A percentile compares a stretch with the other conserved stretches of the same genome.
Evolutionary conservation across 1,140 invertebrate species (phyloP).

Genomic region (Rhyzopertha dominica): DNA sequence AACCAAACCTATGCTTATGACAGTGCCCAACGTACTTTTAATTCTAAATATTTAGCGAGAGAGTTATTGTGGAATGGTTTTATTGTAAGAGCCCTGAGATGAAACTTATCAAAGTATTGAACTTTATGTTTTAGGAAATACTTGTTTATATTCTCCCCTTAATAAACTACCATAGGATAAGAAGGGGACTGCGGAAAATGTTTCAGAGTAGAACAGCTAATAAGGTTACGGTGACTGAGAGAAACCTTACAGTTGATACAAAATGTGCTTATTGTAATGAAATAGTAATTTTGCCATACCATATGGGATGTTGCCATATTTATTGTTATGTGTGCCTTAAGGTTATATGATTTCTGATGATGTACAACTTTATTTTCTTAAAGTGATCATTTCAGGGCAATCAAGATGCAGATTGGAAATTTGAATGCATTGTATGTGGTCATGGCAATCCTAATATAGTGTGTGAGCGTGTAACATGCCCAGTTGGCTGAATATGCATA

Average conservation of each 20-base stretch:
- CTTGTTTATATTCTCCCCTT: constrained; percentile 39
- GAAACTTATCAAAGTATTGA: constrained; percentile 2
- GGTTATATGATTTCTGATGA: constrained; percentile 38
- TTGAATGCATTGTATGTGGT: constrained; percentile 44
- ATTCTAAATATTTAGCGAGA: constrained; percentile 39
- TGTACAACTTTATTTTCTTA: constrained; percentile 6
- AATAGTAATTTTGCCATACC: constrained; percentile 55
- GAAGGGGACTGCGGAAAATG: constrained; percentile 34
- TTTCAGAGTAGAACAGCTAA: constrained; percentile 25
- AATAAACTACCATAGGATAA: constrained; percentile 43
- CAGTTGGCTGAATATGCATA: no score
- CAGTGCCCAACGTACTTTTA: constrained; percentile 27
- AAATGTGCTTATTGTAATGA: constrained; percentile 53
- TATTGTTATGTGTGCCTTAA: constrained; percentile 61
- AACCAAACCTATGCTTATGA: constrained; percentile 35
- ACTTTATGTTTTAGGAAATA: constrained; percentile 34
- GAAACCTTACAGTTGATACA: constrained; percentile 45
- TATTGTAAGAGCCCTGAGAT: constrained; percentile 33
- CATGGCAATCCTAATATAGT: constrained; percentile 32
- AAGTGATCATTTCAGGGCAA: constrained; percentile 40
- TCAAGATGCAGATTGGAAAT: constrained; percentile 43
- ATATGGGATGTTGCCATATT: constrained; percentile 59
- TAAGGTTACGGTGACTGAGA: constrained; percentile 9
- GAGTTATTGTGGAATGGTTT: constrained; percentile 45
- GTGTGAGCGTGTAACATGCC: no score